Conservation (phyloP, 2,888 invertebrate genomes). For the Leptopterna dolabrata region DNA sequence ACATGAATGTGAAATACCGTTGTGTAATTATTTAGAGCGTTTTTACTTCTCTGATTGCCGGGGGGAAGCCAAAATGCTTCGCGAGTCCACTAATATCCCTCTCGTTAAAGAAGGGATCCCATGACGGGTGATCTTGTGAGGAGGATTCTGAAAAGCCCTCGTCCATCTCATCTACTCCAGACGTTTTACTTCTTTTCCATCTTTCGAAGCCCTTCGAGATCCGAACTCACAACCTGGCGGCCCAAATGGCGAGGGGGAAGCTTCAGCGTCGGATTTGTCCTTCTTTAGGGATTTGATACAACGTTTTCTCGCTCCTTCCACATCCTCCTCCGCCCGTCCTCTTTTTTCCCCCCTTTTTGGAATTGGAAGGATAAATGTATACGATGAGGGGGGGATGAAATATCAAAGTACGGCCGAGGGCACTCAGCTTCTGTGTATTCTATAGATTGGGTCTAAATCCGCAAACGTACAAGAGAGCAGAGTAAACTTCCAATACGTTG, state of each 20-base stretch:
- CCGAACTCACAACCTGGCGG: not conserved
- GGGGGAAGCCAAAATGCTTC: too few relatives aligned
- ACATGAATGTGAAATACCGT: too few relatives aligned
- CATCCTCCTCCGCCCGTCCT: not conserved
- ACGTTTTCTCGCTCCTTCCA: not conserved
- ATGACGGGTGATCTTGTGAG: not conserved
- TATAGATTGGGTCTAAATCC: constrained; percentile 52
- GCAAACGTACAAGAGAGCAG: constrained; percentile 46
- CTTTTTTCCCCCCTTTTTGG: not conserved
- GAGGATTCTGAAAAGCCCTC: not conserved
- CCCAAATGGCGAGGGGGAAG: not conserved
- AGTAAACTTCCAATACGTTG: constrained; percentile 40
- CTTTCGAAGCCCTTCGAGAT: not conserved
- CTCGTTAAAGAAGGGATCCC: too few relatives aligned
- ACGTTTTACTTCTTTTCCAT: not conserved
- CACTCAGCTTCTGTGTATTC: constrained; percentile 48
- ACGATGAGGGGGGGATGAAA: constrained; percentile 37
- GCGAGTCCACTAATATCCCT: too few relatives aligned
- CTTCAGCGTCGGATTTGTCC: not conserved
- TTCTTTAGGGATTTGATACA: constrained; percentile 32
- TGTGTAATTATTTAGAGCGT: too few relatives aligned
- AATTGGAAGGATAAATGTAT: constrained; percentile 39
- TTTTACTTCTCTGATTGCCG: too few relatives aligned
- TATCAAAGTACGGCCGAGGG: constrained; percentile 43
- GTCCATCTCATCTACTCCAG: not conserved